Evolutionary conservation across 37 sponge, comb jelly and placozoan genomes (phyloP).

Genomic region (Theonella swinhoei): DNA sequence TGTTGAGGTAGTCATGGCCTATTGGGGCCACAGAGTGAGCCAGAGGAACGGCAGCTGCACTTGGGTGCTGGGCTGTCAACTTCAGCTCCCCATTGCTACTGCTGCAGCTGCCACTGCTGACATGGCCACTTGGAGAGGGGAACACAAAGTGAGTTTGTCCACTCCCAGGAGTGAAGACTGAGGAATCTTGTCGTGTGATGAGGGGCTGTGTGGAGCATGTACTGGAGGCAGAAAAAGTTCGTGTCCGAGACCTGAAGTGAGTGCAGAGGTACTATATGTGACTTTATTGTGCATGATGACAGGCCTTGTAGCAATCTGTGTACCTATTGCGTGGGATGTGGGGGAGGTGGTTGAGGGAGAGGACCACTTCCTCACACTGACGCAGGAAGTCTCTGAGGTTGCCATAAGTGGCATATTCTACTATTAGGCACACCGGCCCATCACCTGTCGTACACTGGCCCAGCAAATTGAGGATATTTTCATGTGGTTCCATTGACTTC

Average conservation of each 20-base stretch:
- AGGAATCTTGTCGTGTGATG: background rate
- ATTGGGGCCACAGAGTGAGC: conserved; percentile 40
- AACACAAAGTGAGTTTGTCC: background rate
- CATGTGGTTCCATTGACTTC: conserved; percentile 61
- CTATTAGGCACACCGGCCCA: conserved; percentile 41
- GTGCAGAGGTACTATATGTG: background rate
- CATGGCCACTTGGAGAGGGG: background rate
- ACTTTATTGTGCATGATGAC: no score
- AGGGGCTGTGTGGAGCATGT: background rate
- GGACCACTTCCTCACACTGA: conserved; percentile 35
- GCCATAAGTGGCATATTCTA: conserved; percentile 72
- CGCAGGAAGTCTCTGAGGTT: conserved; percentile 51
- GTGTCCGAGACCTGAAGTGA: background rate
- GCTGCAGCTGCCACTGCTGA: background rate
- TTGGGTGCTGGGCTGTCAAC: conserved; percentile 1
- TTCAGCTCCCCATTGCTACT: background rate
- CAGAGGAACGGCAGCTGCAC: background rate
- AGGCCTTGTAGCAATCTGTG: no score
- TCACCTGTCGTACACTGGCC: conserved; percentile 69
- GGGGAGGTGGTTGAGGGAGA: conserved; percentile 24
- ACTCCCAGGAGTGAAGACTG: background rate
- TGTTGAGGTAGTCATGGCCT: conserved; percentile 56
- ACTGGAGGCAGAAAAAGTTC: background rate
- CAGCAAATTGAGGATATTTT: conserved; percentile 62
- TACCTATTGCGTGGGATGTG: background rate